phyloP scores from a whole-genome alignment of 2,888 invertebrate genomes.

The Nomada hirtipes region DNA sequence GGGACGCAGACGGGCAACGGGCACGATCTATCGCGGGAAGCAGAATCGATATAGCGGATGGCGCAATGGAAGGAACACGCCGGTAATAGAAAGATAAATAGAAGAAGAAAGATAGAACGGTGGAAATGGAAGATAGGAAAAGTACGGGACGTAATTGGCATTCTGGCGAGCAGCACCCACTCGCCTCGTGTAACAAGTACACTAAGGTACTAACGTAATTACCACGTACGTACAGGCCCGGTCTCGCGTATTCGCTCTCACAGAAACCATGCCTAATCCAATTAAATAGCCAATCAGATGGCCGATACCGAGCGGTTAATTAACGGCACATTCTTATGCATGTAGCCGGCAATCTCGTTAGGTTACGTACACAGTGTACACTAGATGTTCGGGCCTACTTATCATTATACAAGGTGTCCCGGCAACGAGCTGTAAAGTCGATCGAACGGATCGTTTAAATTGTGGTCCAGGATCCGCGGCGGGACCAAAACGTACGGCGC shows the following conservation, averaged over 20 bases:
- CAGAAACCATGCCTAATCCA: conserved; percentile 75
- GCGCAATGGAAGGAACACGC: background rate
- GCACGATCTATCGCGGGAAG: background rate
- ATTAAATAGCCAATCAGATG: conserved; percentile 80
- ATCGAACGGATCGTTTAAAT: background rate
- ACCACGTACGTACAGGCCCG: conserved; percentile 60
- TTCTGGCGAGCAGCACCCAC: conserved; percentile 63
- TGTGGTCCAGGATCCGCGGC: background rate
- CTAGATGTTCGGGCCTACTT: conserved; percentile 58
- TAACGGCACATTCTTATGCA: conserved; percentile 79
- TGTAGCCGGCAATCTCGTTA: conserved; percentile 72
- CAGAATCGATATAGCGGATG: conserved; percentile 1
- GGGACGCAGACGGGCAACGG: conserved; percentile 28
- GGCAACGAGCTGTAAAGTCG: background rate
- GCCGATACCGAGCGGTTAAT: conserved; percentile 77
- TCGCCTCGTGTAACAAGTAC: conserved; percentile 65
- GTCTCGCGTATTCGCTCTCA: conserved; percentile 61
- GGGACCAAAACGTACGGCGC: conserved; percentile 27
- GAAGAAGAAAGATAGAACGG: conserved; percentile 21
- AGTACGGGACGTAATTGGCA: conserved; percentile 71
- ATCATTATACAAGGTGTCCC: conserved; percentile 68
- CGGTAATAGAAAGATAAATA: conserved; percentile 2
- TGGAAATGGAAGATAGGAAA: conserved; percentile 59
- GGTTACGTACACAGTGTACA: conserved; percentile 53
- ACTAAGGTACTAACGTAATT: conserved; percentile 70